Evolutionary conservation across 2,888 invertebrate species (phyloP), one percentile per base, ranked within the genome.

Genomic region (Rhabditophanes sp.): DNA sequence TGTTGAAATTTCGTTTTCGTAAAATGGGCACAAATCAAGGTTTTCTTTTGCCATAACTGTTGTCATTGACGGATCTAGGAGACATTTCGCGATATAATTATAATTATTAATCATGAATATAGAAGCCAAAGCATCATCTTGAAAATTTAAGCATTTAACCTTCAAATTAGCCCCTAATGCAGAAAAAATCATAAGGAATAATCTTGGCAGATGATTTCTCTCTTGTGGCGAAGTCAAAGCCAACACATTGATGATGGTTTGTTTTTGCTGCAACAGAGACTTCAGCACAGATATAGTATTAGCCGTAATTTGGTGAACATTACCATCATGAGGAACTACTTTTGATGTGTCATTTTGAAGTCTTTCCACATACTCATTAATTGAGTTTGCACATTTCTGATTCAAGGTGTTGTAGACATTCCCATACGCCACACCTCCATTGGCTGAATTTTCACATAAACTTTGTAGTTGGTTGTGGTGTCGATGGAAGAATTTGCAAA

Each of bases 271-370:
- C 3, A 42, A 47, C 25, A 48, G 28, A n/a, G 46, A 26, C 22
- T 53, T 53, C 3, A 48, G 35, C n/a, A 48, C 32, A 20, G 48
- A 50, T 17, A 48, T 30, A n/a, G 48, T 46, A 24, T 44, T 44
- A 11, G 50, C 42, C n/a, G 38, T 49, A n/a, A 45, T 30, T 18
- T 35, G 43, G 23, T 90, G 90, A 20, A 93, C 93, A 0, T 93
- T 96, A 39, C 93, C 96, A 72, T 96, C 96, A 65, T 79, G 80
- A 0, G 93, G 87, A 60, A 90, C 76, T 55, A 78, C 78, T 40
- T 69, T 68, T 33, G 70, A 71, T 24, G 66, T 64, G 78, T 76
- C 46, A 78, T 78, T 29, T 74, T 40, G 25, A 12, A 48, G 37
- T 11, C 31, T 35, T 7, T 39, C 44, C 16, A 44, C 21, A 22